Evolutionary conservation across 37 sponge, comb jelly and placozoan species (phyloP), one percentile per base, ranked within the genome.

Genomic region (Ephydatia muelleri): DNA sequence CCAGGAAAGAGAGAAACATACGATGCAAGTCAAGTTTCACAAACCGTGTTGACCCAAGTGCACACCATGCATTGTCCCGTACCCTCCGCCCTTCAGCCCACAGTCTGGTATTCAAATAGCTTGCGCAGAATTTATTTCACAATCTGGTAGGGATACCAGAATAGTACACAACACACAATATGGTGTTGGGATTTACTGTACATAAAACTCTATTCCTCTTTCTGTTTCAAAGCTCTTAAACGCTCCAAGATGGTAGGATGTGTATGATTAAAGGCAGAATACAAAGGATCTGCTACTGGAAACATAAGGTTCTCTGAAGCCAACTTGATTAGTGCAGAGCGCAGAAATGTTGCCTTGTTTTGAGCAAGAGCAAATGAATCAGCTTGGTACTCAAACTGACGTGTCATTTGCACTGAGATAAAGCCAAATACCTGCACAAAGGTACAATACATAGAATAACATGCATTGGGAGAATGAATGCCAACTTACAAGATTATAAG

Each of bases 311-410:
- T 98, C 81, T 96, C 96, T 68, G 82, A 80, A 73, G 79, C 65
- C 43, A 98, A 84, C 40, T 94, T 92, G 21, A 92, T 85, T 28
- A 98, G 85, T 38, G 96, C 95, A 32, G 89, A 83, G 8, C 65
- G 19, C 13, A 98, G 93, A 5, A 70, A 25, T 6, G 29, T 34
- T 8, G 84, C 89, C 38, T 73, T 67, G 38, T 78, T 80, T 77
- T 92, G 69, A 21, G 80, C 38, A 26, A 30, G 66, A n/a, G 99
- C 99, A 98, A 93, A 98, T 21, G 43, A 69, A 76, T 98, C 99
- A 16, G 99, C 99, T 72, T 96, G 93, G 76, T 92, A 98, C 86
- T 98, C 99, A 88, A 90, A 98, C 43, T 87, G 87, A 14, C 99
- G 67, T 0, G 75, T 86, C 38, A 96, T 40, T 83, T 91, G 92